Percentiles rank a stretch among this genome's conserved stretches.
Evolutionary conservation across 2,113 vertebrate species (phyloP).

Genomic region (Malurus cyaneus): DNA sequence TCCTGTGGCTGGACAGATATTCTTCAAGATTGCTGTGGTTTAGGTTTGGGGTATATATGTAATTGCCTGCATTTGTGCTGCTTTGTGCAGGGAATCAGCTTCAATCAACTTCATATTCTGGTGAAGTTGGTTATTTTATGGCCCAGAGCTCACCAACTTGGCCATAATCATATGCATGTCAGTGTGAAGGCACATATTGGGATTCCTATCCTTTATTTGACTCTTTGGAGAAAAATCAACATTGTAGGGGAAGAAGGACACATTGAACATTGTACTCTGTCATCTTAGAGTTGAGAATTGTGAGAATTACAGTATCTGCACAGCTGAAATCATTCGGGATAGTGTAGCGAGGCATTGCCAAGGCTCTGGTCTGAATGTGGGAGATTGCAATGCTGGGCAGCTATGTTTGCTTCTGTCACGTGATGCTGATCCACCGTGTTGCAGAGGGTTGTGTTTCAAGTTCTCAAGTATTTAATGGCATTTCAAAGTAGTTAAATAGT

Average conservation of each 20-base stretch:
- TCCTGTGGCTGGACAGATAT: background rate
- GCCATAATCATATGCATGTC: background rate
- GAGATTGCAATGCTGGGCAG: conserved; percentile 13
- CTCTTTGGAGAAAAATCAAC: background rate
- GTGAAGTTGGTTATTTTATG: background rate
- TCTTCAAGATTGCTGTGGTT: background rate
- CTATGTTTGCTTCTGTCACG: background rate
- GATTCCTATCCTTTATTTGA: background rate
- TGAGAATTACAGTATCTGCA: background rate
- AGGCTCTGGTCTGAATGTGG: background rate
- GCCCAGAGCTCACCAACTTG: background rate
- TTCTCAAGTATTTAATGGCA: background rate
- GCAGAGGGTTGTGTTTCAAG: background rate
- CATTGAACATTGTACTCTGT: background rate
- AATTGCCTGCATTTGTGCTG: background rate
- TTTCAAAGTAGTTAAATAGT: background rate
- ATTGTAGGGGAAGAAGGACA: background rate
- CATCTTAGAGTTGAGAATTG: background rate
- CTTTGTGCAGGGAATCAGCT: background rate
- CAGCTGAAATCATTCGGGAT: background rate
- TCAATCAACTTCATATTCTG: background rate
- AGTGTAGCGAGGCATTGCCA: background rate
- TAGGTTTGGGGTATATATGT: background rate
- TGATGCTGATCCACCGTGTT: background rate
- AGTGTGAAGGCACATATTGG: background rate